phyloP scores from a whole-genome alignment of 2,113 vertebrate genomes.

The Pelmatolapia mariae region DNA sequence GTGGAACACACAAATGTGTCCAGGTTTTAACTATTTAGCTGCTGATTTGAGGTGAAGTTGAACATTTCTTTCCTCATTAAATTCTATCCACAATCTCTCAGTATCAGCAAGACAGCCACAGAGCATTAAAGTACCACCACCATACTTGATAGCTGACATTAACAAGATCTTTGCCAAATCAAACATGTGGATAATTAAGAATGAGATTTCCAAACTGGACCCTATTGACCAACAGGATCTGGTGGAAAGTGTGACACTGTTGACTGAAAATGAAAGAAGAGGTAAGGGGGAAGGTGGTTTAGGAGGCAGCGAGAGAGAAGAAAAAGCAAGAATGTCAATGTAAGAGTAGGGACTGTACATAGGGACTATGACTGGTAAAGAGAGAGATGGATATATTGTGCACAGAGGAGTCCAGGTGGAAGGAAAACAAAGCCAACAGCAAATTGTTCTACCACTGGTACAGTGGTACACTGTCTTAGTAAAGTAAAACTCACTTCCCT shows the following conservation, averaged over 20 bases:
- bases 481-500: neutral
- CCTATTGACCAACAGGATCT: neutral
- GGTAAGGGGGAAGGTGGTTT: neutral
- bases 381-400: neutral
- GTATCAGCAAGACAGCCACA: neutral
- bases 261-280: neutral
- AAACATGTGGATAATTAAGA: neutral
- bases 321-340: neutral
- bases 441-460: neutral
- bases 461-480: neutral
- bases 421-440: neutral
- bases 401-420: neutral
- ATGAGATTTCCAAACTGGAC: neutral
- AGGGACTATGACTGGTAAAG: neutral
- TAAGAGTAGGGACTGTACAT: neutral
- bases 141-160: neutral
- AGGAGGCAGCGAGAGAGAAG: neutral
- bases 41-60: neutral
- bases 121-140: neutral
- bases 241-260: neutral
- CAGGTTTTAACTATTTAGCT: neutral
- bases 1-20: neutral
- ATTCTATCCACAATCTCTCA: neutral
- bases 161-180: neutral
- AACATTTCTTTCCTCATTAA: neutral